These are phyloP conservation scores for Crotalus viridis DNA, from an alignment of 2,113 vertebrate genomes.

Conservation along the genomic window DNA sequence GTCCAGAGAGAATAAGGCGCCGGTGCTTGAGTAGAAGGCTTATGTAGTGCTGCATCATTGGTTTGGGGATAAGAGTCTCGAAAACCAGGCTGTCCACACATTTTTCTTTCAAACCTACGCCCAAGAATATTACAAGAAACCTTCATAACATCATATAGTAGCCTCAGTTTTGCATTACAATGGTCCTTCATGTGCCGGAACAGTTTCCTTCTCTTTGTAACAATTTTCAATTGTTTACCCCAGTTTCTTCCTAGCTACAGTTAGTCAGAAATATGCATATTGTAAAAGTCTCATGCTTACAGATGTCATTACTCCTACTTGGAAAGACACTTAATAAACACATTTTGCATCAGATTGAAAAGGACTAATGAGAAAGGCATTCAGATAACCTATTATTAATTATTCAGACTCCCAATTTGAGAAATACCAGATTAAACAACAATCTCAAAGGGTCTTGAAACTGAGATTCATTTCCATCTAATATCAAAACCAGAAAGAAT, in stretches of 20 bases:
- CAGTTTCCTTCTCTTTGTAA: background rate
- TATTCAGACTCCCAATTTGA: background rate
- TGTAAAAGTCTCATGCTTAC: background rate
- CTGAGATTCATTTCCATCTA: background rate
- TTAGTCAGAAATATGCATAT: background rate
- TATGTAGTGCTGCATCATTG: conserved; percentile 97
- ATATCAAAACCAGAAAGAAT: background rate
- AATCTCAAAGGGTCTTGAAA: background rate
- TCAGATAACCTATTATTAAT: background rate
- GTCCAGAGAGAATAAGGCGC: conserved; percentile 89
- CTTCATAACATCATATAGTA: background rate
- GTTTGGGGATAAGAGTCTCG: conserved; percentile 91
- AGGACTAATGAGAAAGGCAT: background rate
- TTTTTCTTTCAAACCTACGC: conserved; percentile 86
- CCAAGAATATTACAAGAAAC: background rate
- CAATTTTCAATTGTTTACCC: background rate
- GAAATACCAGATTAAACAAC: background rate
- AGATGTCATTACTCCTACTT: background rate
- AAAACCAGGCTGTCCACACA: conserved; percentile 93
- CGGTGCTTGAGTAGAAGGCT: conserved; percentile 91
- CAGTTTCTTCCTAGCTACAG: background rate
- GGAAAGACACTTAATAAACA: background rate
- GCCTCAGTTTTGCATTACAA: background rate
- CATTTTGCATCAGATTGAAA: background rate
- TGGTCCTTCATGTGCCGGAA: background rate